phyloP scores from a whole-genome alignment of 1,140 invertebrate genomes.

The Belonocnema kinseyi region DNA sequence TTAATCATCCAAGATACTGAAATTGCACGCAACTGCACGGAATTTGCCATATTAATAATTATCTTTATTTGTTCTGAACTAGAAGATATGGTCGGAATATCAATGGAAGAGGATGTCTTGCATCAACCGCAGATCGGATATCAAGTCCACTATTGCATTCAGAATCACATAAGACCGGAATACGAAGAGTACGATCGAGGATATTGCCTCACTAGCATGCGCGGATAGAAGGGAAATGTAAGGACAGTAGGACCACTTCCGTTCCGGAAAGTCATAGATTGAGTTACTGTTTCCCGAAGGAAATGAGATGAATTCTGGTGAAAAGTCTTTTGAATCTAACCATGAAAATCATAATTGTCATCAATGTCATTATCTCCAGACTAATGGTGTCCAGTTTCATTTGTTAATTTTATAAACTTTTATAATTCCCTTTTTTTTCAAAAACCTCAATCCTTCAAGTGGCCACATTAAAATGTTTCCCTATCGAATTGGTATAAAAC shows the following conservation, averaged over 20 bases:
- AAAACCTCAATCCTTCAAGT: too few species aligned
- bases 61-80: too few species aligned
- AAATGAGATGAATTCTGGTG: neutral
- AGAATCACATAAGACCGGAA: neutral
- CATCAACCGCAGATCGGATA: conserved; percentile 20
- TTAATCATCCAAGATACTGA: too few species aligned
- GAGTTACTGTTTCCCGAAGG: conserved; percentile 15
- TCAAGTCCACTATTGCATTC: conserved; percentile 9
- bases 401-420: too few species aligned
- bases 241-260: conserved; percentile 19
- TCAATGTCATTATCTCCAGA: neutral
- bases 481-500: too few species aligned
- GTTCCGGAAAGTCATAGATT: conserved; percentile 11
- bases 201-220: conserved; percentile 14
- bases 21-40: too few species aligned
- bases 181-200: neutral
- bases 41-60: too few species aligned
- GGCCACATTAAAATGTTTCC: too few species aligned
- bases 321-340: neutral
- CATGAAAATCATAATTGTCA: neutral
- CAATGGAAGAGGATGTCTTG: conserved; percentile 21
- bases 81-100: neutral
- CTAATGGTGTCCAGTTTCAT: neutral
- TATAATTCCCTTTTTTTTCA: too few species aligned
- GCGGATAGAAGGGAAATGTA: neutral